Percentiles rank a stretch among this genome's conserved stretches.
phyloP scores from a whole-genome alignment of 1,140 invertebrate species.

The Euura lappo region DNA sequence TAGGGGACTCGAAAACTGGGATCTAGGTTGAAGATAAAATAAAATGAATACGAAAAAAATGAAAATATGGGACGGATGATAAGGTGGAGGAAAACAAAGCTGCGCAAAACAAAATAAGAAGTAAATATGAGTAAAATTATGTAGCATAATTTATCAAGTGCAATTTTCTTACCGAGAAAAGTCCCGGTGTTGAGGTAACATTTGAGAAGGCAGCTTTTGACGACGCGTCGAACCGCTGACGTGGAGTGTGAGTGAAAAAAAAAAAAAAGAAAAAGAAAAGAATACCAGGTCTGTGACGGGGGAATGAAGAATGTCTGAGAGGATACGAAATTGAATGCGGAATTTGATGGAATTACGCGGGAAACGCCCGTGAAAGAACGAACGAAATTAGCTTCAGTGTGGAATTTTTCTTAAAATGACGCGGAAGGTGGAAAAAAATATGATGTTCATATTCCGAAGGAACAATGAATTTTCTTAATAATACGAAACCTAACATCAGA shows the following conservation, averaged over 20 bases:
- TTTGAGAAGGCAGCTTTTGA: background rate
- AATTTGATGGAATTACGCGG: conserved; percentile 3
- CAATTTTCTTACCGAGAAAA: background rate
- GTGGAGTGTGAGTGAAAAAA: background rate
- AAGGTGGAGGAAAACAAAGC: background rate
- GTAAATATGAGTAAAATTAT: no score
- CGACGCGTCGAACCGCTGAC: background rate
- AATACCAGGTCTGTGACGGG: background rate
- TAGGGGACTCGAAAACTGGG: background rate
- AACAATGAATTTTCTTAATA: background rate
- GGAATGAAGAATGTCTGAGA: conserved; percentile 7
- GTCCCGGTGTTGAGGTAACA: background rate
- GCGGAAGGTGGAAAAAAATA: background rate
- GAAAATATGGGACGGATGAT: background rate
- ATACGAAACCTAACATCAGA: background rate
- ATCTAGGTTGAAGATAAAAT: no score
- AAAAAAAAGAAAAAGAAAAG: background rate
- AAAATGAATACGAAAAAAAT: background rate
- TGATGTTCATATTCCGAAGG: background rate
- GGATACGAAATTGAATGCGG: conserved; percentile 4
- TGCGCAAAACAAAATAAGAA: background rate
- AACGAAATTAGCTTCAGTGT: background rate
- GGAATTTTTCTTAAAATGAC: background rate
- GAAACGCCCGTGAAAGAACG: background rate
- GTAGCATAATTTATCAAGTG: background rate